These are phyloP conservation scores for Lacanobia wlatinum DNA, from an alignment of 2,888 invertebrate genomes.

Conservation along the genomic window DNA sequence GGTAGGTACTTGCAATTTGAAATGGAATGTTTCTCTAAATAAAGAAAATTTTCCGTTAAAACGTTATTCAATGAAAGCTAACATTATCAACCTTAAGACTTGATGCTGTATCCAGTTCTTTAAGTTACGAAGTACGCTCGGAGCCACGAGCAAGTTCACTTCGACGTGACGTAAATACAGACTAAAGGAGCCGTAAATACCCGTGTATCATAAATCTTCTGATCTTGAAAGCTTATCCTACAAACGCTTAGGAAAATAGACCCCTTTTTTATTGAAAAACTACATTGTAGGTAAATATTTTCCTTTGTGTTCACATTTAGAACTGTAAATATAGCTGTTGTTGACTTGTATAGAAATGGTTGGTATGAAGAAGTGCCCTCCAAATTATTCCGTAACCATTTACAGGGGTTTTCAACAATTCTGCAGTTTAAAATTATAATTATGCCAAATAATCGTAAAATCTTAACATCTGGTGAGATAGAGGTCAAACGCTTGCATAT, in stretches of 20 bases:
- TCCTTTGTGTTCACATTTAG: not conserved
- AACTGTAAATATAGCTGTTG: too few relatives aligned
- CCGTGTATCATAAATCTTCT: constrained; percentile 44
- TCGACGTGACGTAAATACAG: constrained; percentile 40
- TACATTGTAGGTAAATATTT: not conserved
- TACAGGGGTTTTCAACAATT: too few relatives aligned
- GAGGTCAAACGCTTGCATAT: too few relatives aligned
- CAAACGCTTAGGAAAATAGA: constrained; percentile 14
- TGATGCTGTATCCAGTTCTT: not conserved
- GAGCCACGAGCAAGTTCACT: constrained; percentile 18
- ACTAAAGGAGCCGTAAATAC: constrained; percentile 46
- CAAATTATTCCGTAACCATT: not conserved
- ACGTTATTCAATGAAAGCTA: too few relatives aligned
- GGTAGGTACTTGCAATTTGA: too few relatives aligned
- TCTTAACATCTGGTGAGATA: too few relatives aligned
- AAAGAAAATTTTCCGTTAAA: too few relatives aligned
- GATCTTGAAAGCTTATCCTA: constrained; percentile 31
- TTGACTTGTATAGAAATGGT: too few relatives aligned
- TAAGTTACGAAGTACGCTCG: constrained; percentile 5
- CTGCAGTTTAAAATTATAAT: too few relatives aligned
- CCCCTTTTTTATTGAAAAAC: constrained; percentile 12
- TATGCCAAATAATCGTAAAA: too few relatives aligned
- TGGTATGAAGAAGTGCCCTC: not conserved
- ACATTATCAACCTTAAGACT: too few relatives aligned
- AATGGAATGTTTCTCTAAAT: too few relatives aligned